Evolutionary conservation across 2,888 invertebrate genomes (phyloP).

Genomic region (Trichopoda pennipes): DNA sequence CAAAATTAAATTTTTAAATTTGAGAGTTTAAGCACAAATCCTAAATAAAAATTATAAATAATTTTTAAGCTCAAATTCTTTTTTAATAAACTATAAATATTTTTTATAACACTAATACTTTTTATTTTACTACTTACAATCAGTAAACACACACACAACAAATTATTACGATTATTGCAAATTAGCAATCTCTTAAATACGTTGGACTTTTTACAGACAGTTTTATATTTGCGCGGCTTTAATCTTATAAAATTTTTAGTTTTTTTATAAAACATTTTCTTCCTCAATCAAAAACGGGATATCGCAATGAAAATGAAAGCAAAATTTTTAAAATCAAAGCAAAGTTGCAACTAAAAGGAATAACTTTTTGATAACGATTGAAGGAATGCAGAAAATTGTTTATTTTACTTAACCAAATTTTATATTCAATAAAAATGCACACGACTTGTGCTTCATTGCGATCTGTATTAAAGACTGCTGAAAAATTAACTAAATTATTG

Average conservation of each 20-base stretch:
- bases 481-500: conserved; percentile 58
- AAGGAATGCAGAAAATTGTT: conserved; percentile 29
- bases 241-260: conserved; percentile 51
- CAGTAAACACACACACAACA: conserved; percentile 67
- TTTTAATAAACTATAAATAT: background rate
- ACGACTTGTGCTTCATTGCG: conserved; percentile 79
- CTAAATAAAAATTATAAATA: too few species aligned
- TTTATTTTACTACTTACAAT: conserved; percentile 73
- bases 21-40: too few species aligned
- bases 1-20: too few species aligned
- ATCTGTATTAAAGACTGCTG: conserved; percentile 71
- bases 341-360: background rate
- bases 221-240: conserved; percentile 54
- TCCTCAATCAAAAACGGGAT: conserved; percentile 22
- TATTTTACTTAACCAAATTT: conserved; percentile 66
- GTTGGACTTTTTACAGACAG: conserved; percentile 37
- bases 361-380: background rate
- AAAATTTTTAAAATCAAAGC: background rate
- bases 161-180: conserved; percentile 23
- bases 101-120: background rate
- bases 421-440: conserved; percentile 70
- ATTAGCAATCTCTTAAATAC: conserved; percentile 45
- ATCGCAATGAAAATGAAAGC: conserved; percentile 14
- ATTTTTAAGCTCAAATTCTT: background rate
- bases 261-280: conserved; percentile 61